Percentiles rank a stretch among this genome's conserved stretches.
Evolutionary conservation across 2,888 invertebrate genomes (phyloP).

Genomic region (Adelphocoris suturalis): DNA sequence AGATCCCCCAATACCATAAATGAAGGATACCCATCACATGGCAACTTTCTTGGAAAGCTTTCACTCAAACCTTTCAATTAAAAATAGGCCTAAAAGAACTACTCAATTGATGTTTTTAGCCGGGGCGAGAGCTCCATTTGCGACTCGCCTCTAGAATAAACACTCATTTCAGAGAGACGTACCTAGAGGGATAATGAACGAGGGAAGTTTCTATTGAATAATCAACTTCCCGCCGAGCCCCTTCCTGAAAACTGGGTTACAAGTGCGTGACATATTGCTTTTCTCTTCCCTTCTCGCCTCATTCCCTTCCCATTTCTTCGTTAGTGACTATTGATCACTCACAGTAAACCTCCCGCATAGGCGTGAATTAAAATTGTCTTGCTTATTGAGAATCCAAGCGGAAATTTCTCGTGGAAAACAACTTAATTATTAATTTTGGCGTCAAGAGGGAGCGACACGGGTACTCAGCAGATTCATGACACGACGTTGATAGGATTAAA

Average conservation of each 20-base stretch:
- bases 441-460: no score
- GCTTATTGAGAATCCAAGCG: no score
- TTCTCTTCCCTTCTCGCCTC: not conserved
- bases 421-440: no score
- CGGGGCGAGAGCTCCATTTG: not conserved
- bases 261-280: conserved; percentile 20
- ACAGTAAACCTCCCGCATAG: not conserved
- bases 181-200: conserved; percentile 1
- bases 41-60: not conserved
- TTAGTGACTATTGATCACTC: not conserved
- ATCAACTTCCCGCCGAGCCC: not conserved
- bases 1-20: no score
- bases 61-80: no score
- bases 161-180: not conserved
- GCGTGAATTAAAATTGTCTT: not conserved
- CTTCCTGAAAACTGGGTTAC: not conserved
- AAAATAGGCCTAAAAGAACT: not conserved
- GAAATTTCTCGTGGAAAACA: no score
- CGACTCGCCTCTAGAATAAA: not conserved
- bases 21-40: no score
- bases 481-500: no score
- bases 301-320: not conserved
- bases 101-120: no score
- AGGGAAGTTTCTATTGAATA: conserved; percentile 7
- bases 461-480: no score